phyloP scores from a whole-genome alignment of 2,797 vertebrate genomes.

The Petrocephalus sullivani region DNA sequence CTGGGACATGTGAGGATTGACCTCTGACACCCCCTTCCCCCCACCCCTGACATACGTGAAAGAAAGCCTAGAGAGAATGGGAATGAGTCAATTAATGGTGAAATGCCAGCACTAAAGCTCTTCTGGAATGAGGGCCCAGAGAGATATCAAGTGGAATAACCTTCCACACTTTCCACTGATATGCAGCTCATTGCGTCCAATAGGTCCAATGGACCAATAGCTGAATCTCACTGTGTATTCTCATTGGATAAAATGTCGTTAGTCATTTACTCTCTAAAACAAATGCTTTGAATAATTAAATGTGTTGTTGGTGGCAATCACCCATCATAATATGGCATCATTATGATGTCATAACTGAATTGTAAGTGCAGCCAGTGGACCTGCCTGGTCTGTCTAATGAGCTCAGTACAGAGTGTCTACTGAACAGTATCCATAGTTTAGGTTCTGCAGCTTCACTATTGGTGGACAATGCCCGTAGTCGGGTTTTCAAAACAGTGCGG shows the following conservation, averaged over 20 bases:
- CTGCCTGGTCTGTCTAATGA: neutral
- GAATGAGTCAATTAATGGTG: constrained; percentile 7
- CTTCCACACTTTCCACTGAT: neutral
- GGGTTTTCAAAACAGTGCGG: neutral
- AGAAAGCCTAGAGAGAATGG: constrained; percentile 3
- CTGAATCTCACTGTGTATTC: neutral
- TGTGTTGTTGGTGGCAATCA: neutral
- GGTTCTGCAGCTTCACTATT: neutral
- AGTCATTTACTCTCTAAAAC: neutral
- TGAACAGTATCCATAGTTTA: neutral
- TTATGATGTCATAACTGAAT: neutral
- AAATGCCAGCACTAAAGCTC: neutral
- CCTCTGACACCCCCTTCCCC: neutral
- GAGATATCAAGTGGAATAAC: neutral
- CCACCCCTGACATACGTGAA: neutral
- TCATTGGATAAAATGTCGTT: neutral
- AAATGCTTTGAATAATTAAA: neutral
- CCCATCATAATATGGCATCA: neutral
- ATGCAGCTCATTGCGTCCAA: neutral
- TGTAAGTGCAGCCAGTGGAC: neutral
- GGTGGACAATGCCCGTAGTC: neutral
- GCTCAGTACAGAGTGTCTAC: neutral
- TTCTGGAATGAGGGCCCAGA: neutral
- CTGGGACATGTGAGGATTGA: neutral
- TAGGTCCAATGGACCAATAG: neutral